Evolutionary conservation across 2,888 invertebrate genomes (phyloP).

Genomic region (Cheilosia urbana): DNA sequence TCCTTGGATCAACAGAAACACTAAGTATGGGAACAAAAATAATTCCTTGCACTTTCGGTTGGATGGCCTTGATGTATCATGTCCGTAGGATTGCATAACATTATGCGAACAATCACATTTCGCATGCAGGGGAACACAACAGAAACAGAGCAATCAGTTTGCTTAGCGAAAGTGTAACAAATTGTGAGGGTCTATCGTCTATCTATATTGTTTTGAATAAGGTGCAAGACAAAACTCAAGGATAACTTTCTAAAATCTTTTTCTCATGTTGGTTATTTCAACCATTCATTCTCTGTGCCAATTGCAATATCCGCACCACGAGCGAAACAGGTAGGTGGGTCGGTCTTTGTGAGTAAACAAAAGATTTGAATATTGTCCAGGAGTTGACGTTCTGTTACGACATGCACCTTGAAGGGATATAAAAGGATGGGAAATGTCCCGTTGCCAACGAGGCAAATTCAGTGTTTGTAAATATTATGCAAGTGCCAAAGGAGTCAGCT

Average conservation of each 20-base stretch:
- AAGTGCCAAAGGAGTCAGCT: constrained; percentile 23
- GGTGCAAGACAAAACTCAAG: constrained; percentile 43
- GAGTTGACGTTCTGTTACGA: constrained; percentile 53
- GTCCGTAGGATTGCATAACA: constrained; percentile 53
- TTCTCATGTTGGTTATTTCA: constrained; percentile 1
- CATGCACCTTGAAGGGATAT: constrained; percentile 63
- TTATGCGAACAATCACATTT: constrained; percentile 38
- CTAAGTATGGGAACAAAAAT: background rate
- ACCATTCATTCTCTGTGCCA: constrained; percentile 38
- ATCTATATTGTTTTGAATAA: background rate
- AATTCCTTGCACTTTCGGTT: constrained; percentile 65
- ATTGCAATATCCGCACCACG: constrained; percentile 12
- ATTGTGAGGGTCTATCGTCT: constrained; percentile 25
- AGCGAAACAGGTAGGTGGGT: constrained; percentile 54
- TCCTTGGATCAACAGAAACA: constrained; percentile 51
- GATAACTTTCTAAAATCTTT: constrained; percentile 65
- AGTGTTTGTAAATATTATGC: constrained; percentile 69
- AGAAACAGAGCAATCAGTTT: constrained; percentile 1
- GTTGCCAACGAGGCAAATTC: constrained; percentile 35
- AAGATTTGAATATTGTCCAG: constrained; percentile 51
- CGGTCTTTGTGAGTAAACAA: constrained; percentile 9
- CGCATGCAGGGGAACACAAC: constrained; percentile 22
- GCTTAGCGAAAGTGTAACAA: constrained; percentile 67
- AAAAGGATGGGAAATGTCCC: constrained; percentile 59
- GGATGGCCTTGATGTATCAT: constrained; percentile 43